phyloP scores from a whole-genome alignment of 2,797 vertebrate genomes.

The Synaphobranchus kaupii region DNA sequence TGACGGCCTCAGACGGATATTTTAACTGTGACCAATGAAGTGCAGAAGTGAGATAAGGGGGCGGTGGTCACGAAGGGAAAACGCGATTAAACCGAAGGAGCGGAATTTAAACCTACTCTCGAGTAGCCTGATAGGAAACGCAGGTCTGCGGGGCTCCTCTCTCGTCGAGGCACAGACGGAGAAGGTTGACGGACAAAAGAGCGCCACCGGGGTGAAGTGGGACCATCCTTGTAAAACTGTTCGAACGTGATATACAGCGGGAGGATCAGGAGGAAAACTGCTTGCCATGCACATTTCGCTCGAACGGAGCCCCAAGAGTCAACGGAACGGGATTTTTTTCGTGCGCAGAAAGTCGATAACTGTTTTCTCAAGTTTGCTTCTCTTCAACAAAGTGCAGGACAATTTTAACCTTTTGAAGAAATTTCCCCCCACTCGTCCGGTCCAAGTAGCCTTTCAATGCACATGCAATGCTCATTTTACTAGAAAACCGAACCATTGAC shows the following conservation, averaged over 20 bases:
- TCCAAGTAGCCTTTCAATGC: constrained; percentile 27
- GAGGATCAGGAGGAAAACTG: constrained; percentile 25
- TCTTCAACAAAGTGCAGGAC: neutral
- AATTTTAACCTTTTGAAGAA: constrained; percentile 1
- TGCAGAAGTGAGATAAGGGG: constrained; percentile 38
- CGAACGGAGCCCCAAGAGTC: constrained; percentile 16
- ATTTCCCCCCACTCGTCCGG: constrained; percentile 5
- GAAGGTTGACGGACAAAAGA: constrained; percentile 21
- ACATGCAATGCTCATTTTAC: constrained; percentile 49
- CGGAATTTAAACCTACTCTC: constrained; percentile 84
- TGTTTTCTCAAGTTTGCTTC: constrained; percentile 1
- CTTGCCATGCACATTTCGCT: constrained; percentile 44
- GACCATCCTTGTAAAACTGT: constrained; percentile 16
- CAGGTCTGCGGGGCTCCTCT: constrained; percentile 37
- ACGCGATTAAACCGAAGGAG: constrained; percentile 84
- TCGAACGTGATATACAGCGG: constrained; percentile 25
- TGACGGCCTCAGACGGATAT: constrained; percentile 34
- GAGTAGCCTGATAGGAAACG: constrained; percentile 50
- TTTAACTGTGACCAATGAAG: constrained; percentile 62
- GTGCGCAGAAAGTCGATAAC: constrained; percentile 14
- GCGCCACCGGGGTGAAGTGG: constrained; percentile 33
- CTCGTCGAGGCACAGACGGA: constrained; percentile 46
- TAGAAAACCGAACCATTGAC: constrained; percentile 28
- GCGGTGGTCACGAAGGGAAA: constrained; percentile 48
- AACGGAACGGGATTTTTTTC: constrained; percentile 28